A percentile compares a stretch with the other conserved stretches of the same genome.
Evolutionary conservation across 2,113 vertebrate species (phyloP).

Genomic region (Psilopsiagon aurifrons): DNA sequence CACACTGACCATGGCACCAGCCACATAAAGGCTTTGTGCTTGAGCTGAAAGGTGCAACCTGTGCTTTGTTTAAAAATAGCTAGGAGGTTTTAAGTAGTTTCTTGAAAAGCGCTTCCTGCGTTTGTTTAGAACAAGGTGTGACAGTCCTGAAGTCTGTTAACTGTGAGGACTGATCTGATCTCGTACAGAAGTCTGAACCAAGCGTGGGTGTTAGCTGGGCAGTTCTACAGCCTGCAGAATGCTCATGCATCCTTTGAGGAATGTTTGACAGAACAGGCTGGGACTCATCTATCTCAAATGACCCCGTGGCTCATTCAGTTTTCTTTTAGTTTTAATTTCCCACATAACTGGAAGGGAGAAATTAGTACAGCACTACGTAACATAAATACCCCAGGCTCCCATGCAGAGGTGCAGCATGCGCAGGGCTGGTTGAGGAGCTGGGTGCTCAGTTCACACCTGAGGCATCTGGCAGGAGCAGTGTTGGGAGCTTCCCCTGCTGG

Average conservation of each 20-base stretch:
- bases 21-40: fast-evolving
- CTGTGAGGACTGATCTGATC: neutral
- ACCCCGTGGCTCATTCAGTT: neutral
- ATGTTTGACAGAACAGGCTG: neutral
- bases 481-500: neutral
- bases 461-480: neutral
- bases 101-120: neutral
- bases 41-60: neutral
- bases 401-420: neutral
- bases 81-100: neutral
- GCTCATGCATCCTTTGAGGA: neutral
- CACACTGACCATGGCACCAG: neutral
- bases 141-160: neutral
- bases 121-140: neutral
- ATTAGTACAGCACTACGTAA: neutral
- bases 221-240: neutral
- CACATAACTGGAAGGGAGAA: neutral
- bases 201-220: neutral
- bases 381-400: neutral
- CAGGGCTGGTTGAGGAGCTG: neutral
- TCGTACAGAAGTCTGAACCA: neutral
- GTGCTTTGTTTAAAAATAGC: neutral
- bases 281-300: neutral
- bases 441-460: neutral
- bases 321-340: neutral